phyloP scores from a whole-genome alignment of 2,797 vertebrate genomes.

The Muscicapa comitata region DNA sequence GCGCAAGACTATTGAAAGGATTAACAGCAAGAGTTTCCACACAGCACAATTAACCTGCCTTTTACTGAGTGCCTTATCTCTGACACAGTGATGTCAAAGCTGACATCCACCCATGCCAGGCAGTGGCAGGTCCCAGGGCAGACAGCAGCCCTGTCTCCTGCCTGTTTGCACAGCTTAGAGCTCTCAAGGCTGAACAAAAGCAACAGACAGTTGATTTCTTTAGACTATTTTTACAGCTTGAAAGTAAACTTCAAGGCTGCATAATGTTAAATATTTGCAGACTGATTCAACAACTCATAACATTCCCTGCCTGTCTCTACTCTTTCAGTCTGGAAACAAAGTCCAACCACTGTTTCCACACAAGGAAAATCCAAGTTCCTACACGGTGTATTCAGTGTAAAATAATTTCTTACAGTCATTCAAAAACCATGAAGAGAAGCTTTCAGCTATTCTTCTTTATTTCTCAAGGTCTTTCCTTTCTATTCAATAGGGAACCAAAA shows the following conservation, averaged over 20 bases:
- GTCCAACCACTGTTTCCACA: neutral
- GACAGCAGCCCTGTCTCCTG: neutral
- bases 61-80: neutral
- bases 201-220: neutral
- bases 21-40: neutral
- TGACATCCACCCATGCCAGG: neutral
- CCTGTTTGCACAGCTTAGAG: slow-evolving; percentile 11
- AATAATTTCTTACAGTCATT: neutral
- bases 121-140: neutral
- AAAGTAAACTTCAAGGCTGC: slow-evolving; percentile 4
- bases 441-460: neutral
- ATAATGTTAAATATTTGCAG: slow-evolving; percentile 9
- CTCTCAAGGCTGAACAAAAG: neutral
- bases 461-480: neutral
- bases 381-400: neutral
- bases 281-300: neutral
- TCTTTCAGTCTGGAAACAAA: neutral
- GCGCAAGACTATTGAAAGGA: neutral
- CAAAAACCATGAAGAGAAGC: neutral
- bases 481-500: neutral
- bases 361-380: neutral
- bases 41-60: neutral
- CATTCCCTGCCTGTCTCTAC: neutral
- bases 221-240: neutral
- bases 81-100: neutral